These are phyloP conservation scores for Pollenia griseotomentosa DNA, from an alignment of 2,888 invertebrate genomes.

Conservation along the genomic window DNA sequence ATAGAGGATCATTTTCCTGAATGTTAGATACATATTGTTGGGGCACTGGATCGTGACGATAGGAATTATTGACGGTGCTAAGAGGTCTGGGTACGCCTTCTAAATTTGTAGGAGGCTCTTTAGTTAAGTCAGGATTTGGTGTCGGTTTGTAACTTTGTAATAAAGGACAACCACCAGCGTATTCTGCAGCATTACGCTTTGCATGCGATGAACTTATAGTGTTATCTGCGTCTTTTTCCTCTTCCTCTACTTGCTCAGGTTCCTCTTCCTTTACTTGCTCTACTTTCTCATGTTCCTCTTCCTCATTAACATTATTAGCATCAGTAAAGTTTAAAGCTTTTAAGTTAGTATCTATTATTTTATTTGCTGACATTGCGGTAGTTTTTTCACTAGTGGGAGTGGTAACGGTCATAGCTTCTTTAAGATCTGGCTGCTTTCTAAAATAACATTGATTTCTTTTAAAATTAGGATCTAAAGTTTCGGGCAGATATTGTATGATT, in stretches of 20 bases:
- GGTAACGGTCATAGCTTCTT: background rate
- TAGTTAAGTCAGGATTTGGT: slow-evolving; percentile 36
- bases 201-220: slow-evolving; percentile 41
- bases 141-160: slow-evolving; percentile 22
- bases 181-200: slow-evolving; percentile 72
- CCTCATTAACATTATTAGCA: background rate
- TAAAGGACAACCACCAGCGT: slow-evolving; percentile 43
- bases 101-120: slow-evolving; percentile 14
- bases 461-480: slow-evolving; percentile 80
- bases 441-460: slow-evolving; percentile 80
- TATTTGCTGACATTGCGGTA: background rate
- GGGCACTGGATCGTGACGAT: slow-evolving; percentile 73
- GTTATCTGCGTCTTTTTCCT: slow-evolving; percentile 2
- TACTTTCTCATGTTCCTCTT: background rate
- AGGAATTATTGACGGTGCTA: background rate
- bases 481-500: slow-evolving; percentile 83
- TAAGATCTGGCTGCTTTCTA: slow-evolving; percentile 59
- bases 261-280: background rate
- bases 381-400: background rate
- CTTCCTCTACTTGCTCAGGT: background rate
- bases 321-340: slow-evolving; percentile 3
- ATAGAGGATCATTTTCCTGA: slow-evolving; percentile 9
- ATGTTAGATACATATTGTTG: slow-evolving; percentile 75
- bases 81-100: slow-evolving; percentile 1
- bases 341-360: background rate